Evolutionary conservation across 2,797 vertebrate genomes (phyloP).

Genomic region (Ctenosaura bakeri): DNA sequence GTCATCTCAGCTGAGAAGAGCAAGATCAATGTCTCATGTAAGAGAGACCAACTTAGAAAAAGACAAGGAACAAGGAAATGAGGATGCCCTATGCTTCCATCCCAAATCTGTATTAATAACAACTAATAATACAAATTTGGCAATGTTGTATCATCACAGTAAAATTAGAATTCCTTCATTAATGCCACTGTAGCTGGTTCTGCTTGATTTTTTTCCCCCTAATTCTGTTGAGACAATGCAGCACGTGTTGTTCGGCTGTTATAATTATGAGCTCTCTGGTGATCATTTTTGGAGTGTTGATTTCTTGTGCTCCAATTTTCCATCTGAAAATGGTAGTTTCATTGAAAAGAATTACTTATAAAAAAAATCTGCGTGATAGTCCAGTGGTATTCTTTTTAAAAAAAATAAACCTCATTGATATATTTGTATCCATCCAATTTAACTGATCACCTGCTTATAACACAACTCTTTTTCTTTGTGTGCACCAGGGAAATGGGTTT

Average conservation of each 20-base stretch:
- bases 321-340: not conserved
- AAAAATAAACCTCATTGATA: not conserved
- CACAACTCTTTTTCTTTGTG: not conserved
- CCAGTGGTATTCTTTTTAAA: not conserved
- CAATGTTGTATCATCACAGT: too few species aligned
- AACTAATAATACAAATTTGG: too few species aligned
- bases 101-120: too few species aligned
- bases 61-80: too few species aligned
- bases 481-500: too few species aligned
- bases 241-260: not conserved
- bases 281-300: not conserved
- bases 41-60: too few species aligned
- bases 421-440: not conserved
- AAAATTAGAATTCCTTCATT: too few species aligned
- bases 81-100: too few species aligned
- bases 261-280: not conserved
- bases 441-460: not conserved
- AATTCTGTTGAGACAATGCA: not conserved
- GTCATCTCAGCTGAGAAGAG: too few species aligned
- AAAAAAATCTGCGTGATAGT: not conserved
- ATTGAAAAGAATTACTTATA: not conserved
- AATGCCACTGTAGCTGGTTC: too few species aligned
- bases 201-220: too few species aligned
- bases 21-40: too few species aligned
- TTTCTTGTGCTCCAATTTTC: not conserved